A percentile compares a stretch with the other conserved stretches of the same genome.
Evolutionary conservation across 2,797 vertebrate genomes (phyloP).

Genomic region (Mareca penelope): DNA sequence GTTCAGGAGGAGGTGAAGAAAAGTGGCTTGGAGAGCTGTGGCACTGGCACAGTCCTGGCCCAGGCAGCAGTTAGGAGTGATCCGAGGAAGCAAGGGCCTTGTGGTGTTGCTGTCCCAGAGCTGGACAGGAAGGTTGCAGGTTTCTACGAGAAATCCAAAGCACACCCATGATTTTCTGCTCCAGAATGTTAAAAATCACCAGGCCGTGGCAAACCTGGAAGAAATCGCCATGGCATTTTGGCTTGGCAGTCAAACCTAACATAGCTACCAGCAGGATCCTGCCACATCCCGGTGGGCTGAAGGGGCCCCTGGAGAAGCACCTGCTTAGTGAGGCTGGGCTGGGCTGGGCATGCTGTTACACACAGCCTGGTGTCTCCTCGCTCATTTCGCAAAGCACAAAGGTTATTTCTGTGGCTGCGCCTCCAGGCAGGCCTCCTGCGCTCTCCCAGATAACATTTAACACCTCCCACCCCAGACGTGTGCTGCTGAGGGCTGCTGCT

Average conservation of each 20-base stretch:
- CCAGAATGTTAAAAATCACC: background rate
- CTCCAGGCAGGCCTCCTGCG: background rate
- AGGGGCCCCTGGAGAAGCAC: background rate
- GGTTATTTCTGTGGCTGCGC: background rate
- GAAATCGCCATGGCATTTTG: background rate
- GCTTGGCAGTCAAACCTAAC: background rate
- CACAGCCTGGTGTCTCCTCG: accelerated
- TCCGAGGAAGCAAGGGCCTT: background rate
- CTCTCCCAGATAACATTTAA: too few species aligned
- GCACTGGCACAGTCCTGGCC: background rate
- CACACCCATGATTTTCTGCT: background rate
- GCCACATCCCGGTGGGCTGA: background rate
- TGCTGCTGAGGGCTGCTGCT: background rate
- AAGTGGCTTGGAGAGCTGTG: background rate
- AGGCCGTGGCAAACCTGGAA: background rate
- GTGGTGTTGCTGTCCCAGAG: background rate
- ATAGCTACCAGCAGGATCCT: background rate
- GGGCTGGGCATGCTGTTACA: background rate
- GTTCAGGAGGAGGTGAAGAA: background rate
- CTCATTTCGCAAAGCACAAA: background rate
- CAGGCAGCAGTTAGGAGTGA: background rate
- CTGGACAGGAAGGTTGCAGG: background rate
- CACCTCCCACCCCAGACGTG: background rate
- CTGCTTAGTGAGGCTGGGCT: background rate
- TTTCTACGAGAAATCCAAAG: background rate